Base-by-base conservation (phyloP, 2,888 invertebrate genomes). In the Agrenia bidenticulata region DNA sequence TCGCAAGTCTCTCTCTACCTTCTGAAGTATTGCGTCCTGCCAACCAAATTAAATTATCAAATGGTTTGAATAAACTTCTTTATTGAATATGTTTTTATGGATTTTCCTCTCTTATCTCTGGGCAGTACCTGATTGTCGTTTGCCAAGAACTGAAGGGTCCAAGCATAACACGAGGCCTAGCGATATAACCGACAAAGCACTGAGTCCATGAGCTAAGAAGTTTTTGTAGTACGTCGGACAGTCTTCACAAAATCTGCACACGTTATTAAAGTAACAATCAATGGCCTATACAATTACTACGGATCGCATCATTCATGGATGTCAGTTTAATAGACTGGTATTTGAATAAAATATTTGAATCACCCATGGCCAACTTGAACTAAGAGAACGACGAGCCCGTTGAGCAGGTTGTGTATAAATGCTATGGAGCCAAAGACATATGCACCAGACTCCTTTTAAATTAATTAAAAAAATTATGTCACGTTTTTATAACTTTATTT, bases 361-460 rank as follows among this genome's bases (percentile, higher is more conserved):
- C 64, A 71, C 71, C 64, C 69, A 42, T 66, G 68, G 1, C 66
- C 64, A 17, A 63, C 50, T 53, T 71, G 71, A 21, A 71, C 66
- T 21, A 66, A n/a, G 13, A 69, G 55, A 2, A 71, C 66, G 9
- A 69, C 54, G 13, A 71, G 61, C 9, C 69, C 71, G 57, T 69
- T 69, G n/a, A 64, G 39, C 19, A 69, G 61, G 37, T 71, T 71
- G 26, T 71, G 69, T 9, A 62, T 62, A 42, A 66, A 66, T 26
- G 66, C 62, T 26, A 62, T 61, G 0, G 66, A 58, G n/a, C 69
- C 73, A 32, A 63, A 65, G 21, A 69, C 69, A 56, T 67, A 69
- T 32, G 68, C 69, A 37, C 63, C 64, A 11, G 66, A 68, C 42
- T 66, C 69, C 67, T 67, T n/a, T 15, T 55, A 51, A 64, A 11